Percentiles rank a stretch among this genome's conserved stretches.
These are phyloP conservation scores for Octodonta nipae DNA, from an alignment of 2,888 invertebrate genomes.

Conservation along the genomic window DNA sequence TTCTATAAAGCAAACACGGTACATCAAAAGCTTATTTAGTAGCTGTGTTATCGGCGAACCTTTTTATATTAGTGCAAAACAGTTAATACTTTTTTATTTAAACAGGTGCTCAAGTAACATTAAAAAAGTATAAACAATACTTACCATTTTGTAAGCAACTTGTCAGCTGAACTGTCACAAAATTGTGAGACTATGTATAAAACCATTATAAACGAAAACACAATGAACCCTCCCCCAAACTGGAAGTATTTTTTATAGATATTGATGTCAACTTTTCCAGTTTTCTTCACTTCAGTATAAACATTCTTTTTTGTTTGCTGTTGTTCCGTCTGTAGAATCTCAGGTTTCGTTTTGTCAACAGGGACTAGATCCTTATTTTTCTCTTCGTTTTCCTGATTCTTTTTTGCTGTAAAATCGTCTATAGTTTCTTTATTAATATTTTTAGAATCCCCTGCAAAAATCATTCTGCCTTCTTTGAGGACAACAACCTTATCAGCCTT, in stretches of 20 bases:
- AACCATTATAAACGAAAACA: slow-evolving; percentile 16
- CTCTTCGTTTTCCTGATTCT: slow-evolving; percentile 1
- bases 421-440: slow-evolving; percentile 19
- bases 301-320: slow-evolving; percentile 14
- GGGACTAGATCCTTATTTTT: neutral
- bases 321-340: slow-evolving; percentile 5
- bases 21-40: too few relatives aligned
- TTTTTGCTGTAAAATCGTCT: slow-evolving; percentile 3
- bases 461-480: slow-evolving; percentile 12
- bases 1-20: too few relatives aligned
- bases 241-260: slow-evolving; percentile 23
- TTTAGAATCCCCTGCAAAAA: slow-evolving; percentile 7
- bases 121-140: neutral
- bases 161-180: slow-evolving; percentile 16
- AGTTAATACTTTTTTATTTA: too few relatives aligned
- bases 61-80: too few relatives aligned
- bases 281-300: slow-evolving; percentile 20
- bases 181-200: slow-evolving; percentile 19
- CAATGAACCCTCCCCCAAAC: slow-evolving; percentile 20
- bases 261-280: slow-evolving; percentile 19
- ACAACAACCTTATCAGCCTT: slow-evolving; percentile 36
- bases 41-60: too few relatives aligned
- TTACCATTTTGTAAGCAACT: slow-evolving; percentile 22
- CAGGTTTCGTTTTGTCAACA: slow-evolving; percentile 19
- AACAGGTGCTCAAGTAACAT: neutral